Base-by-base conservation (phyloP, 2,113 vertebrate species). In the Clupea harengus region DNA sequence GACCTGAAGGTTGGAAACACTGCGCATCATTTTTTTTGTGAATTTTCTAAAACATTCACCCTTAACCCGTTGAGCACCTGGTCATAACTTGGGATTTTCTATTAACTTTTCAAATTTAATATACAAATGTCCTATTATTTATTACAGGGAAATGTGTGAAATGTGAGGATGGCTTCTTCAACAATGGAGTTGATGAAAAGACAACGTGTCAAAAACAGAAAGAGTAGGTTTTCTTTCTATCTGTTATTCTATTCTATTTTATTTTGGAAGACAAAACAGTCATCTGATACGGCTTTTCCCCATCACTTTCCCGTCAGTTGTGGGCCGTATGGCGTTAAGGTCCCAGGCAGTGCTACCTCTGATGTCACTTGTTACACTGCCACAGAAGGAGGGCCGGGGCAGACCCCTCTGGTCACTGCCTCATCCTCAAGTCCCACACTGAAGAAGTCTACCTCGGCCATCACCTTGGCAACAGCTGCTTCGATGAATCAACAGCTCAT, bases 201-300 rank as follows among this genome's bases (percentile, higher is more conserved):
- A 15, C 78, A 1, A 2, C 0, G 11, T 89, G 88, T 82, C 44
- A 80, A 81, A 64, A 50, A 81, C 87, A 82, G 84, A 85, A 7
- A 82, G 20, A 54, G 88, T 89, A 87, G 25, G 88, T 87, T 46
- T 11, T 54, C 25, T 39, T 47, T 83, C 49, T n/a, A 75, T 75
- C 3, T 39, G 2, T 83, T 20, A 7, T 83, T 9, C 7, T 39
- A 75, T 39, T 75, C 7, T 39, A 75, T 39, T 75, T 75, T 13
- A 39, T 75, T 72, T 39, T 39, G 32, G 9, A 2, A 15, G 25
- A 13, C 7, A 13, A 75, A 39, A 13, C n/a, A 39, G 10, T 75
- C 15, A 18, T 75, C 28, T 39, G 28, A 32, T 11, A 39, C 15
- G 3, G 13, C 67, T 49, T 49, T 75, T 13, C 67, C 67, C 10